phyloP scores from a whole-genome alignment of 2,113 vertebrate species.

The zebrafish (Danio rerio) region DNA sequence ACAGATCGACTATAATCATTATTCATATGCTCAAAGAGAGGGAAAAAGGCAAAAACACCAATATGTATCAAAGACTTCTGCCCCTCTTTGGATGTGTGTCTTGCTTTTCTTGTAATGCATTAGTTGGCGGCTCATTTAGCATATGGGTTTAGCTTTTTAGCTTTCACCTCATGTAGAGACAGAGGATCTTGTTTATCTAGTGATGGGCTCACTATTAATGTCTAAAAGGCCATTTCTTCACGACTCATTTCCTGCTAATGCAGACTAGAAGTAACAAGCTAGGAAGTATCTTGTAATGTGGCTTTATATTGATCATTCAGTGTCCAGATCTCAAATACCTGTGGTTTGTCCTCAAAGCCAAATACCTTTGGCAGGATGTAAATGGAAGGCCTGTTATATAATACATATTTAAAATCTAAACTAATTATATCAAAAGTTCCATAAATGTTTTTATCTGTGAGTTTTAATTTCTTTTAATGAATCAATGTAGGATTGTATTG shows the following conservation, averaged over 20 bases:
- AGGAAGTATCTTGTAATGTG: not conserved
- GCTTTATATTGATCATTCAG: not conserved
- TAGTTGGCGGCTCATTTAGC: constrained; percentile 31
- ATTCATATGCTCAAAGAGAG: constrained; percentile 56
- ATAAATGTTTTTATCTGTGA: too few species aligned
- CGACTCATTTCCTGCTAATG: constrained; percentile 9
- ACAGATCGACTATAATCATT: constrained; percentile 55
- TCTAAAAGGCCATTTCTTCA: constrained; percentile 42
- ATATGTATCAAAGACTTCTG: not conserved
- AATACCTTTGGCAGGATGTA: too few species aligned
- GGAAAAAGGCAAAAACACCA: not conserved
- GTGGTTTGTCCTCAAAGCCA: not conserved
- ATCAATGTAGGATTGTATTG: too few species aligned
- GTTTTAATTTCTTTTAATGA: too few species aligned
- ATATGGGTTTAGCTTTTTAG: constrained; percentile 28
- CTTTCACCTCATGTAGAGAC: constrained; percentile 21
- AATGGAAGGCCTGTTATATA: too few species aligned
- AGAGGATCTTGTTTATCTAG: constrained; percentile 18
- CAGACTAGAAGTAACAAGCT: constrained; percentile 16
- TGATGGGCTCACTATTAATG: constrained; percentile 29
- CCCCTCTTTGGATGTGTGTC: not conserved
- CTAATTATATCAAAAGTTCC: too few species aligned
- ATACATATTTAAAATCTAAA: too few species aligned
- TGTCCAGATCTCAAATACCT: not conserved
- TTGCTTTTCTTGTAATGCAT: constrained; percentile 23